Evolutionary conservation across 2,113 vertebrate species (phyloP), one percentile per base, ranked within the genome.

Genomic region (Carassius carassius): DNA sequence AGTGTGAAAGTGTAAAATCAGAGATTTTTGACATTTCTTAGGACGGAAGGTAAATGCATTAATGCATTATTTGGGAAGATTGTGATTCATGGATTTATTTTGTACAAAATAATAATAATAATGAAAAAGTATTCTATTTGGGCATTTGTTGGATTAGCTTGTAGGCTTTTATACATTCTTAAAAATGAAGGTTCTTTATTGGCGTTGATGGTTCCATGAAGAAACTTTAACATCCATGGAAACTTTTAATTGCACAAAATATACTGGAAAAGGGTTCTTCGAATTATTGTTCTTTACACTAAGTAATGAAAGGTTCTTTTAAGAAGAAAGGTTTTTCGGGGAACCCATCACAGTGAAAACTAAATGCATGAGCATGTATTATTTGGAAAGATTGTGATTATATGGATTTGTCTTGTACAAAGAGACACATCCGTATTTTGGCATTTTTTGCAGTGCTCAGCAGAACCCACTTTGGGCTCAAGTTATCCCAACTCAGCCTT

Each of bases 71-170:
- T 32, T 19, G 23, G 41, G 51, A 13, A 49, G 13, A 41, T n/a
- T 78, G 21, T 67, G 78, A 29, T 49, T 16, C 10, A 79, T 65
- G 9, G 21, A 65, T 29, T 80, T 29, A 10, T 81, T n/a, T 51
- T 29, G 60, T 49, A 21, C 62, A 67, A 51, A 29, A 29, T 29
- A 29, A 29, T 29, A 29, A 29, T 29, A 29, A 29, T 29, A 29
- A 29, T 29, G 1, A 29, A 29, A 29, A 29, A 29, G 14, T 49
- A 41, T 29, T 62, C 12, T n/a, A 58, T 62, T 84, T 91, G 85
- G 89, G 63, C 89, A 85, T 93, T 93, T 93, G 86, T 89, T 81
- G 56, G 19, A 58, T 58, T 19, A n/a, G 56, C 56, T 54, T 58
- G 7, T 58, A 58, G 56, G 56, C 56, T 3, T 58, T 21, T 21